These are phyloP conservation scores for Desmodus rotundus DNA, from an alignment of 2,113 vertebrate species.

Conservation along the genomic window DNA sequence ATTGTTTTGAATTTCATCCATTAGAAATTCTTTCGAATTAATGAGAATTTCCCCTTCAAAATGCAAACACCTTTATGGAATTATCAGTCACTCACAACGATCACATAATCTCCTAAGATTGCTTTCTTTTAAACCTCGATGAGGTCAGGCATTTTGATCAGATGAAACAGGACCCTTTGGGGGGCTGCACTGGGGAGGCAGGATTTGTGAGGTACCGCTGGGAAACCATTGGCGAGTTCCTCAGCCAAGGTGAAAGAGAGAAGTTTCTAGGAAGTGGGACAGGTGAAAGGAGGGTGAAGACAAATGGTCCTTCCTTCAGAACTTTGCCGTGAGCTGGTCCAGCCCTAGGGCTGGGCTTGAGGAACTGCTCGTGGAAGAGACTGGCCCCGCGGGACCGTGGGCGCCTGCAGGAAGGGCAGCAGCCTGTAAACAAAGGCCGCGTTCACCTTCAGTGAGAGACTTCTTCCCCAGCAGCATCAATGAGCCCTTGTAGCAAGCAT, in stretches of 20 bases:
- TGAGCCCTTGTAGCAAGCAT: constrained; percentile 31
- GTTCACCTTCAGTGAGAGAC: not conserved
- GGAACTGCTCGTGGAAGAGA: not conserved
- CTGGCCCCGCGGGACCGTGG: not conserved
- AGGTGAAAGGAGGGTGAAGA: not conserved
- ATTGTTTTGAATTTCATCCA: not conserved
- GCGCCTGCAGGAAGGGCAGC: not conserved
- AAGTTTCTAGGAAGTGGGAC: not conserved
- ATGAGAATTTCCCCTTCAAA: not conserved
- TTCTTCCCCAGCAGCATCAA: not conserved
- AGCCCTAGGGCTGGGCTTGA: not conserved
- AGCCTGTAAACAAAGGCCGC: not conserved
- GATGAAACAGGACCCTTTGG: not conserved
- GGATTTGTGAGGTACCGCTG: not conserved
- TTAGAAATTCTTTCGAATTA: constrained; percentile 11
- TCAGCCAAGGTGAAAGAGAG: not conserved
- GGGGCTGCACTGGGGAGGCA: not conserved
- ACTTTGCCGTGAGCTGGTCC: not conserved
- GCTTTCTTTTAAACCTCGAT: not conserved
- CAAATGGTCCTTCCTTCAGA: not conserved
- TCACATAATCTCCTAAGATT: not conserved
- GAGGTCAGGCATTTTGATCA: not conserved
- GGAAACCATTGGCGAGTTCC: not conserved
- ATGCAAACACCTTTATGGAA: not conserved
- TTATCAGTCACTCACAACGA: not conserved